These are phyloP conservation scores for Nothobranchius furzeri DNA, from an alignment of 2,113 vertebrate genomes.

Conservation along the genomic window DNA sequence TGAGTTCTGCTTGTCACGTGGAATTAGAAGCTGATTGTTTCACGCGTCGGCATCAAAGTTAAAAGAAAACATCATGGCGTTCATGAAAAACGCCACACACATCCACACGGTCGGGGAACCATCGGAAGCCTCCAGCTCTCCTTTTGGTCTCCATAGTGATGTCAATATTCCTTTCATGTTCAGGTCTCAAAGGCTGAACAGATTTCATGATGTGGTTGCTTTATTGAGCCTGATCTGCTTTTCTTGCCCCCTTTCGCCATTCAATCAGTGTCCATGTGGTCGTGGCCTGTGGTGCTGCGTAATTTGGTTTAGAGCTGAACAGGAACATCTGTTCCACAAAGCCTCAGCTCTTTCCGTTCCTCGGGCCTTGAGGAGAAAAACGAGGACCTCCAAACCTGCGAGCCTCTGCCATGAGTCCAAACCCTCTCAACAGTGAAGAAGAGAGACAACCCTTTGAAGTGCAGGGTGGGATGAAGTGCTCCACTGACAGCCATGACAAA, in stretches of 20 bases:
- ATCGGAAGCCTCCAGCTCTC: slow-evolving; percentile 49
- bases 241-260: slow-evolving; percentile 55
- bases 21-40: slow-evolving; percentile 7
- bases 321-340: slow-evolving; percentile 77
- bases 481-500: slow-evolving; percentile 10
- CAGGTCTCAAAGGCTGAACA: slow-evolving; percentile 64
- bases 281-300: slow-evolving; percentile 60
- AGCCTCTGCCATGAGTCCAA: slow-evolving; percentile 7
- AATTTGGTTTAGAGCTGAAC: slow-evolving; percentile 74
- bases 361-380: slow-evolving; percentile 51
- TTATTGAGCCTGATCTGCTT: slow-evolving; percentile 69
- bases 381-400: slow-evolving; percentile 27
- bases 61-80: slow-evolving; percentile 18
- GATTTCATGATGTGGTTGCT: slow-evolving; percentile 67
- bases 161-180: slow-evolving; percentile 65
- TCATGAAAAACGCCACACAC: slow-evolving; percentile 27
- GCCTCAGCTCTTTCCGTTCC: slow-evolving; percentile 52
- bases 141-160: slow-evolving; percentile 69
- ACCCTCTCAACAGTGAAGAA: slow-evolving; percentile 9
- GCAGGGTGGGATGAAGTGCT: slow-evolving; percentile 3
- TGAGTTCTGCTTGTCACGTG: slow-evolving; percentile 2
- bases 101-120: slow-evolving; percentile 7
- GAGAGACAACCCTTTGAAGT: slow-evolving; percentile 30
- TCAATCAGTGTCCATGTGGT: slow-evolving; percentile 63
- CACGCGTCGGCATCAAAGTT: slow-evolving; percentile 21